Conservation (phyloP, 2,797 vertebrate species). For the Galaxias olidus region DNA sequence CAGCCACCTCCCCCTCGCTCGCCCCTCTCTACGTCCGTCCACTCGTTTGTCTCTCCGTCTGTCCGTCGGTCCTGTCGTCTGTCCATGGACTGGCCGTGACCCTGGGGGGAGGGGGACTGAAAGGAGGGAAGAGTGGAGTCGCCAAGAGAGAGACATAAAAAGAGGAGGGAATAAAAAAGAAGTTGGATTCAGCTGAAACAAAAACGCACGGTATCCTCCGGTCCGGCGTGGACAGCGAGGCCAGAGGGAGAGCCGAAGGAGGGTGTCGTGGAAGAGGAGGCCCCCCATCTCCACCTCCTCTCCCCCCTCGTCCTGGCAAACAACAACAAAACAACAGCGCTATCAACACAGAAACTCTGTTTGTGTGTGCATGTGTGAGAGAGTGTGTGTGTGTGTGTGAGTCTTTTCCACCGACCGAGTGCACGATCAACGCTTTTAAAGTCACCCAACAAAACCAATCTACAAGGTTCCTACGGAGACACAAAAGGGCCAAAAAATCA, state of each 20-base stretch:
- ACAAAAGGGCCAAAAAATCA: conserved; percentile 42
- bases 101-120: conserved; percentile 28
- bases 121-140: conserved; percentile 42
- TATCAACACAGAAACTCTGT: neutral
- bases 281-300: no score
- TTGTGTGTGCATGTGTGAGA: neutral
- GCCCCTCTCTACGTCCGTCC: conserved; percentile 48
- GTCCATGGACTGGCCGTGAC: conserved; percentile 74
- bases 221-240: neutral
- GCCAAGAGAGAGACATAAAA: conserved; percentile 33
- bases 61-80: conserved; percentile 35
- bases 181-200: neutral
- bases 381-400: neutral
- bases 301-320: no score
- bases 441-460: conserved; percentile 17
- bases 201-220: no score
- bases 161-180: neutral
- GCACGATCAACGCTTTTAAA: conserved; percentile 54
- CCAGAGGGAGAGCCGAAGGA: neutral
- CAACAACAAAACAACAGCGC: no score
- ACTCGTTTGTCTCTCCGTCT: conserved; percentile 39
- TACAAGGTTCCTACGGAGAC: conserved; percentile 39
- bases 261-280: no score
- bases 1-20: conserved; percentile 45
- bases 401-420: conserved; percentile 37